phyloP scores from a whole-genome alignment of 92 coral and sea anemone genomes.

The Heliopora coerulea region DNA sequence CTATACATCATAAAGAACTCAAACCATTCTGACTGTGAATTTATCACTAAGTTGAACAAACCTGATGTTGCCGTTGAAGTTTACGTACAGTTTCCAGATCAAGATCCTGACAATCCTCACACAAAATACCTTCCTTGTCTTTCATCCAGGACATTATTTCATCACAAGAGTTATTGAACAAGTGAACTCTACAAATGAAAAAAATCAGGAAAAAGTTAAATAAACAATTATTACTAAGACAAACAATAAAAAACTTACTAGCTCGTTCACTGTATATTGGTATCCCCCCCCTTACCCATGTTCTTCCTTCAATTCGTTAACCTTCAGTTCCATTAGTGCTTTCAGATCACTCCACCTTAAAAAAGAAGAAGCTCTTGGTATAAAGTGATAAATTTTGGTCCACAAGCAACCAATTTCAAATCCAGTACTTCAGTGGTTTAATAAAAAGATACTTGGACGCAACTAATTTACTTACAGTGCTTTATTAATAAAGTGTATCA shows the following conservation, averaged over 20 bases:
- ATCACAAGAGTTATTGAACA: slow-evolving; percentile 78
- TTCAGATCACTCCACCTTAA: slow-evolving; percentile 81
- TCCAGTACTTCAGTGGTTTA: too few species aligned
- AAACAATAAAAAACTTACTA: too few species aligned
- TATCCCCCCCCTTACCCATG: slow-evolving; percentile 64
- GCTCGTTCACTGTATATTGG: too few species aligned
- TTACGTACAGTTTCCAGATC: slow-evolving; percentile 95
- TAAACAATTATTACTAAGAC: too few species aligned
- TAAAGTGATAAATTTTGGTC: too few species aligned
- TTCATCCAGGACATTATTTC: slow-evolving; percentile 90
- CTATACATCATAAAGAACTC: background rate
- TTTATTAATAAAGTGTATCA: too few species aligned
- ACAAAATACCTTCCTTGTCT: slow-evolving; percentile 71
- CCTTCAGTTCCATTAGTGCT: slow-evolving; percentile 62
- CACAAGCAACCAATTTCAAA: too few species aligned
- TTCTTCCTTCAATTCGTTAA: slow-evolving; percentile 79
- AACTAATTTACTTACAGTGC: too few species aligned
- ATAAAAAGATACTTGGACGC: too few species aligned
- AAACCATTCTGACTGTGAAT: too few species aligned
- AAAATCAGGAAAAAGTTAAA: background rate
- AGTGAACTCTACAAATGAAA: slow-evolving; percentile 60
- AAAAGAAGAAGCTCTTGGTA: too few species aligned
- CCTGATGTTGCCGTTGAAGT: slow-evolving; percentile 88
- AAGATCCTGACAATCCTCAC: slow-evolving; percentile 64
- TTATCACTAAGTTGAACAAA: background rate